Percentiles rank a stretch among this genome's conserved stretches.
Evolutionary conservation across 2,888 invertebrate species (phyloP).

Genomic region (Agrotis puta): DNA sequence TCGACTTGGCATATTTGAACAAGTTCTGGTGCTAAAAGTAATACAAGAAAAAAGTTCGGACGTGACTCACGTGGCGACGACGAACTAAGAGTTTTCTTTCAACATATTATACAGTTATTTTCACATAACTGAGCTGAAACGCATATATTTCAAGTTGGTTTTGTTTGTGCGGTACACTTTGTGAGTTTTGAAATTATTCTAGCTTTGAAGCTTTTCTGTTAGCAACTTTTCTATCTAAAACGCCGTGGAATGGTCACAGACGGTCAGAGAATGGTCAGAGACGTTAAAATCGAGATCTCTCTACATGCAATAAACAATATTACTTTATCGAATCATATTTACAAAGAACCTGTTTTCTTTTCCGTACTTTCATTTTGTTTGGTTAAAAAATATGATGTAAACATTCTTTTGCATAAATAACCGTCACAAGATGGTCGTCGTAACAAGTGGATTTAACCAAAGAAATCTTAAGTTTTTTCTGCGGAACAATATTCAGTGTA

Average conservation of each 20-base stretch:
- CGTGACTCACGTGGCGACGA: conserved; percentile 35
- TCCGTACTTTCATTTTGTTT: conserved; percentile 5
- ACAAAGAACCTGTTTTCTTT: neutral
- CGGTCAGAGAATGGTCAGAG: too few relatives aligned
- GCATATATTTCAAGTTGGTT: conserved; percentile 34
- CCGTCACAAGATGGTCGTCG: conserved; percentile 26
- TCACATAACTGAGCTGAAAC: conserved; percentile 32
- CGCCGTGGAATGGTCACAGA: neutral
- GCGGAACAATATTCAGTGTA: conserved; percentile 71
- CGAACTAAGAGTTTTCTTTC: conserved; percentile 42
- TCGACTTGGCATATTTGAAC: conserved; percentile 48
- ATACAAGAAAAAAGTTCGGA: conserved; percentile 51
- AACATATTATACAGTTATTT: conserved; percentile 47
- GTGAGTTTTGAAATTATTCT: conserved; percentile 11
- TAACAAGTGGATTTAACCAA: conserved; percentile 44
- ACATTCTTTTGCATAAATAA: conserved; percentile 37
- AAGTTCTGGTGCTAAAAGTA: conserved; percentile 54
- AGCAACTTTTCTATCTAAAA: neutral
- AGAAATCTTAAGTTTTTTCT: conserved; percentile 62
- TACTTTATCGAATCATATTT: neutral
- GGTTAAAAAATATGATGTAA: conserved; percentile 27
- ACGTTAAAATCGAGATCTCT: too few relatives aligned
- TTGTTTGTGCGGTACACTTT: conserved; percentile 15
- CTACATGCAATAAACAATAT: neutral
- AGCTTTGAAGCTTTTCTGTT: conserved; percentile 16